Conservation (phyloP, 2,888 invertebrate species). For the Tupiocoris notatus region DNA sequence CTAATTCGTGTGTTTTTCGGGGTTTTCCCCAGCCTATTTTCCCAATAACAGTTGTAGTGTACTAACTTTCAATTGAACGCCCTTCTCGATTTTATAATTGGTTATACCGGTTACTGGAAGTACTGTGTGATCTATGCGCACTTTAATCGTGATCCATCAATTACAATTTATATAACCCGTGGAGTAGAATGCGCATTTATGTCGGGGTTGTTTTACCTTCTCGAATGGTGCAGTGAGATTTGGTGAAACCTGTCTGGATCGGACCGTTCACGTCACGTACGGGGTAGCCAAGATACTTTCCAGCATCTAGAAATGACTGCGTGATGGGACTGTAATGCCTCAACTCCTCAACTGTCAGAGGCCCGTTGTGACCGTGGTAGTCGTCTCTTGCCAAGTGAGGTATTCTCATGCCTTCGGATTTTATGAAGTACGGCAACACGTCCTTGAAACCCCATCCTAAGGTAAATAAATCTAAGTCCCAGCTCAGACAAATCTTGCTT, state of each 20-base stretch:
- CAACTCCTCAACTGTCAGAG: conserved; percentile 70
- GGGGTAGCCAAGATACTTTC: conserved; percentile 67
- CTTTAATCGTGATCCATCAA: too few relatives aligned
- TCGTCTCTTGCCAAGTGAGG: conserved; percentile 60
- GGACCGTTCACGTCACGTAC: conserved; percentile 73
- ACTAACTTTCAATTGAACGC: too few relatives aligned
- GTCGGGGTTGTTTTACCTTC: conserved; percentile 63
- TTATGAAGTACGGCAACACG: conserved; percentile 74
- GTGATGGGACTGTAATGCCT: conserved; percentile 69
- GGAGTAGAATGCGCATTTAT: too few relatives aligned
- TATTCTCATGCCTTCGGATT: conserved; percentile 74
- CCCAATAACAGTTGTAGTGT: too few relatives aligned
- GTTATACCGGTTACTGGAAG: too few relatives aligned
- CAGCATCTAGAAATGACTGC: conserved; percentile 68
- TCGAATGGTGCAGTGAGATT: conserved; percentile 73
- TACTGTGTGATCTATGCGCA: too few relatives aligned
- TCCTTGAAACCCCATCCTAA: conserved; percentile 72
- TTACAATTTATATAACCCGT: too few relatives aligned
- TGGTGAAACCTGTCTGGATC: conserved; percentile 74
- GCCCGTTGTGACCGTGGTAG: conserved; percentile 72
- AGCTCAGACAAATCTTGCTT: too few relatives aligned
- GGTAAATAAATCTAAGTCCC: too few relatives aligned
- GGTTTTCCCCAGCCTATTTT: too few relatives aligned
- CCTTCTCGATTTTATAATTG: too few relatives aligned
- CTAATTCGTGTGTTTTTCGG: too few relatives aligned